These are phyloP conservation scores for Nixonia krombeini DNA, from an alignment of 1,140 invertebrate genomes.

Conservation along the genomic window DNA sequence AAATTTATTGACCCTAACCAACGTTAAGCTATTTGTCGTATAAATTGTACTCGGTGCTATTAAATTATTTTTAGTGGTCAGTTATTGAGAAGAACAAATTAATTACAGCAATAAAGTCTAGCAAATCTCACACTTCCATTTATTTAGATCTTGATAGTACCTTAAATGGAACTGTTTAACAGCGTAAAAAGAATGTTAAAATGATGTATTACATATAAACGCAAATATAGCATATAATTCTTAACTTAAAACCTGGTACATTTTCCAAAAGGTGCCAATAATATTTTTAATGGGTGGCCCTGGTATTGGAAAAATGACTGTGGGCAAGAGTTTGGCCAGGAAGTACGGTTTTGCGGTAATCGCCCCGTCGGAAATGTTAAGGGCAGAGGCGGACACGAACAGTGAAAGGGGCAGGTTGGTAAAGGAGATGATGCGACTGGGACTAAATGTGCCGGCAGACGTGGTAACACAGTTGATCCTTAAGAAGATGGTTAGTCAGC, in stretches of 20 bases:
- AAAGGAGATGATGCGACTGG: constrained; percentile 21
- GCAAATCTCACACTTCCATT: too few relatives aligned
- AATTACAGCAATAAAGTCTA: too few relatives aligned
- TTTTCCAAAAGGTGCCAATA: constrained; percentile 41
- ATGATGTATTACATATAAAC: too few relatives aligned
- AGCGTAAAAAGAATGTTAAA: too few relatives aligned
- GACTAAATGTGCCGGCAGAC: constrained; percentile 24
- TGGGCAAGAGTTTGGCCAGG: constrained; percentile 31
- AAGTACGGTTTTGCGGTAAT: constrained; percentile 39
- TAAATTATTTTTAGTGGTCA: too few relatives aligned
- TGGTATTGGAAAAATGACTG: constrained; percentile 37
- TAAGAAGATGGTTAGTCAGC: constrained; percentile 42
- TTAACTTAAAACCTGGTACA: constrained; percentile 1
- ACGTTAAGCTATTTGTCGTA: too few relatives aligned
- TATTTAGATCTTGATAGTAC: too few relatives aligned
- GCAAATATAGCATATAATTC: too few relatives aligned
- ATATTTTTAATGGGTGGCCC: constrained; percentile 55
- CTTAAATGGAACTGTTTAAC: too few relatives aligned
- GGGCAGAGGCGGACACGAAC: constrained; percentile 24
- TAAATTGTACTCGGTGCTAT: too few relatives aligned
- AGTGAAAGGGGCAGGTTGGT: constrained; percentile 19
- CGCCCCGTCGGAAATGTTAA: constrained; percentile 36
- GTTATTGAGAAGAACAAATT: too few relatives aligned
- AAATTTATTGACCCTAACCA: too few relatives aligned
- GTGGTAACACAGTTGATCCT: constrained; percentile 41